Evolutionary conservation across 2,888 invertebrate species (phyloP), one percentile per base, ranked within the genome.

Genomic region (Copidosoma aretas): DNA sequence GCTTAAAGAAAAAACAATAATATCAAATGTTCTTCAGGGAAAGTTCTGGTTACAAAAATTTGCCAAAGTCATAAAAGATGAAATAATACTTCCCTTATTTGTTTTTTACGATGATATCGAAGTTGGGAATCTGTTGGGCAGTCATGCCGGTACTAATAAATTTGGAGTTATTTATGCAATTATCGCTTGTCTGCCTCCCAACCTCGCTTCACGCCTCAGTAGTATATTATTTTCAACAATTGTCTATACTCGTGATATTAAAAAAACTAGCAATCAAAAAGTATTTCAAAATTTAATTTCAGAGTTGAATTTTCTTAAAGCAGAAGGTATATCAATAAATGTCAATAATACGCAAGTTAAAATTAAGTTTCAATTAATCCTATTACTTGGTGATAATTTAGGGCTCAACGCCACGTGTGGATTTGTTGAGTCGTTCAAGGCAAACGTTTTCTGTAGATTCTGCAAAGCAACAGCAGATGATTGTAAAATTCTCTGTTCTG

Each of bases 201-300:
- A 70, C 43, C 2, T 69, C 1, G 32, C 43, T 21, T 66, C 65
- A 14, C 52, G 52, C 3, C n/a, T 52, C 2, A 52, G 19, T 12
- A 52, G 52, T 52, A 52, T 52, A 10, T 1, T 52, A 2, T 52
- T 52, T 52, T 19, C 10, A n/a, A 19, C n/a, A 1, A n/a, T 52
- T n/a, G 12, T 19, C 8, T 19, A 52, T 12, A 52, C 10, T 21
- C 2, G 19, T 3, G 52, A 52, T 19, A 51, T n/a, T 56, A 64
- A 67, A 60, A 25, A 53, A 5, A 63, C 39, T 17, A 60, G 67
- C 14, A 73, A 73, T 25, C 24, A 54, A 49, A 49, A 43, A n/a
- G 39, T 57, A 12, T 73, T 73, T 51, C 10, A 39, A 24, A 67
- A 39, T 54, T 22, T 25, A 1, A 69, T 73, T 58, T 19, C 67